Percentiles rank a stretch among this genome's conserved stretches.
phyloP scores from a whole-genome alignment of 2,113 vertebrate genomes.

The Zingel zingel region DNA sequence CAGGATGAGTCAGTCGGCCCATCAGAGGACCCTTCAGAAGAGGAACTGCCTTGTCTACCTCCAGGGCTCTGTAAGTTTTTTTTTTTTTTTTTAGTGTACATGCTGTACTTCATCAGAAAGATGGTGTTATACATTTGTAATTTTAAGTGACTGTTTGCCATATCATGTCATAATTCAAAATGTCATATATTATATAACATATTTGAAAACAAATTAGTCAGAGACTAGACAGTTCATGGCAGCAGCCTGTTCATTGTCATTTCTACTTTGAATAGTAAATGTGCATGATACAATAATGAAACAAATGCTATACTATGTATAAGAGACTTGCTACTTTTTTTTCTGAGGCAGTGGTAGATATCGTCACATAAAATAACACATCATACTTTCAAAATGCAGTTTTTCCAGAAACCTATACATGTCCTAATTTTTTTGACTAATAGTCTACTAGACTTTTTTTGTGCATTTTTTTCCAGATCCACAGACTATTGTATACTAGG shows the following conservation, averaged over 20 bases:
- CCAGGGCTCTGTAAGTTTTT: constrained; percentile 78
- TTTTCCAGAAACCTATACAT: neutral
- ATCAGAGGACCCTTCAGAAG: constrained; percentile 72
- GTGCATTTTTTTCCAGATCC: too few species aligned
- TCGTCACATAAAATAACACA: neutral
- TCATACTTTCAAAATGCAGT: neutral
- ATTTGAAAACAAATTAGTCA: too few species aligned
- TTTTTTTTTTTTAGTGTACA: neutral
- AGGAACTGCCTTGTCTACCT: constrained; percentile 72
- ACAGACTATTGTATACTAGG: neutral
- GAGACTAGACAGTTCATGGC: neutral
- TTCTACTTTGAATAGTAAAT: neutral
- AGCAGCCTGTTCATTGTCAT: neutral
- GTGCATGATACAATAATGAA: neutral
- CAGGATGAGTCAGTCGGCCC: constrained; percentile 80
- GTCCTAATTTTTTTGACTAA: neutral
- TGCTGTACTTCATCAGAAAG: constrained; percentile 5
- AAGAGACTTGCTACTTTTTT: neutral
- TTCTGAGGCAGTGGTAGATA: neutral
- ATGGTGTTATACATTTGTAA: neutral
- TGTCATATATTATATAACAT: too few species aligned
- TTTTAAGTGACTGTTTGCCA: neutral
- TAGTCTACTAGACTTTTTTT: too few species aligned
- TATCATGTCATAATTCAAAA: neutral
- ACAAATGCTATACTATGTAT: neutral